Conservation (phyloP, 2,888 invertebrate species). For the Pseudolycoriella hygida region DNA sequence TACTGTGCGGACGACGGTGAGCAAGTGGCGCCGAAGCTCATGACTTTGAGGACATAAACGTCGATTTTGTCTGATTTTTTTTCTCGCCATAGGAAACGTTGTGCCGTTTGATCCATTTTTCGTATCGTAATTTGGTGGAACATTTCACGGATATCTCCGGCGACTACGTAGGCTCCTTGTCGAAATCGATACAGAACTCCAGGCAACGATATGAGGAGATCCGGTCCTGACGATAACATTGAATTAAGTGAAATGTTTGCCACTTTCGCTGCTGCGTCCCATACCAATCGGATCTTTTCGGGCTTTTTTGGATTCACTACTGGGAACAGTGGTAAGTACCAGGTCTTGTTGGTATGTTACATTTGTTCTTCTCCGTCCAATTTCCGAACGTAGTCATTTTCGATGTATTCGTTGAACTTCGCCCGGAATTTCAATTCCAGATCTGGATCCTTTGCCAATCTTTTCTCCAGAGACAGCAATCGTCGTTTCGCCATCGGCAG, state of each 20-base stretch:
- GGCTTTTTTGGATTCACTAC: conserved; percentile 14
- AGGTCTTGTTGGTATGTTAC: conserved; percentile 7
- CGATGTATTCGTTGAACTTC: conserved; percentile 8
- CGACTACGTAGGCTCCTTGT: conserved; percentile 8
- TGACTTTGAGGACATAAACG: background rate
- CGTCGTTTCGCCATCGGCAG: background rate
- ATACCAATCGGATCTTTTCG: conserved; percentile 14
- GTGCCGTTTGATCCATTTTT: conserved; percentile 6
- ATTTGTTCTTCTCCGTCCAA: conserved; percentile 6
- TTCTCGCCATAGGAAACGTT: conserved; percentile 10
- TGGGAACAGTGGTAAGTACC: conserved; percentile 14
- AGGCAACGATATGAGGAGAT: conserved; percentile 9
- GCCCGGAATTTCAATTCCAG: too few relatives aligned
- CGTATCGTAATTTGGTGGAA: conserved; percentile 7
- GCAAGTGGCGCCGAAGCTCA: background rate
- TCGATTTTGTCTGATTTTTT: background rate
- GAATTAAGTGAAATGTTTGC: conserved; percentile 13
- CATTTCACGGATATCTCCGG: too few relatives aligned
- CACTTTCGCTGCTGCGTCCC: too few relatives aligned
- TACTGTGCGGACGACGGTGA: background rate
- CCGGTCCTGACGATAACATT: too few relatives aligned
- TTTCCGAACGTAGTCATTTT: too few relatives aligned
- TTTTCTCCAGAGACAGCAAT: conserved; percentile 3
- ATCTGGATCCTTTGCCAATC: conserved; percentile 10
- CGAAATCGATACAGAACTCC: conserved; percentile 12